Conservation (phyloP, 2,888 invertebrate genomes). For the Drosophila setosimentum region DNA sequence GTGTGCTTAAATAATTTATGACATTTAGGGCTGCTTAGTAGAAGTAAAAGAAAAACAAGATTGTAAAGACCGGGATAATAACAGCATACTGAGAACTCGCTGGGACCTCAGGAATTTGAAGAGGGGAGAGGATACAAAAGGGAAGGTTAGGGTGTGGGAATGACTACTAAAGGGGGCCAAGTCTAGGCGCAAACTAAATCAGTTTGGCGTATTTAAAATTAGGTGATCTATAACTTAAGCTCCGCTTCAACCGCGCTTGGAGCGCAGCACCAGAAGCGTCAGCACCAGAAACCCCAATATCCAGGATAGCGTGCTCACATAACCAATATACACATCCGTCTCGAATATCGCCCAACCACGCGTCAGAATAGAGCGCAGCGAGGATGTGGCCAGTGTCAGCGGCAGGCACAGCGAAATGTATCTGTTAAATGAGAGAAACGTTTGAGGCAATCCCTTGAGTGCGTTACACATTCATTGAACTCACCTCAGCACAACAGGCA, state of each 20-base stretch:
- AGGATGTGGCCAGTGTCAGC: conserved; percentile 96
- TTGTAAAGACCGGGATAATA: conserved; percentile 10
- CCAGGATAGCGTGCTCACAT: conserved; percentile 94
- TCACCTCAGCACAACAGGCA: conserved; percentile 92
- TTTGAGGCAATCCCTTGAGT: background rate
- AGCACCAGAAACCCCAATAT: conserved; percentile 92
- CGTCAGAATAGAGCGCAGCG: conserved; percentile 93
- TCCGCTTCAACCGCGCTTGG: conserved; percentile 90
- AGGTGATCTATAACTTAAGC: conserved; percentile 39
- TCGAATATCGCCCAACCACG: conserved; percentile 94
- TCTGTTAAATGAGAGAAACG: conserved; percentile 58
- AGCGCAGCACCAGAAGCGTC: conserved; percentile 91
- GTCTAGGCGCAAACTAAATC: conserved; percentile 56
- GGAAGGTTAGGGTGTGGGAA: conserved; percentile 7
- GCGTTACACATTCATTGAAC: conserved; percentile 1
- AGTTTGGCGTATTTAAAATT: conserved; percentile 50
- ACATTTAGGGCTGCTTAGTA: conserved; percentile 50
- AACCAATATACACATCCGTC: conserved; percentile 94
- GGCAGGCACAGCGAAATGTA: conserved; percentile 94
- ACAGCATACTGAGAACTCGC: conserved; percentile 30
- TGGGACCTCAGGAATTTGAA: conserved; percentile 48
- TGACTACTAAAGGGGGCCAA: conserved; percentile 64
- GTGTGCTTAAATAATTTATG: conserved; percentile 80
- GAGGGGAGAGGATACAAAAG: conserved; percentile 12
- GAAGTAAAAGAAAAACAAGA: conserved; percentile 10